phyloP scores from a whole-genome alignment of 2,113 vertebrate species.

The Paramisgurnus dabryanus region DNA sequence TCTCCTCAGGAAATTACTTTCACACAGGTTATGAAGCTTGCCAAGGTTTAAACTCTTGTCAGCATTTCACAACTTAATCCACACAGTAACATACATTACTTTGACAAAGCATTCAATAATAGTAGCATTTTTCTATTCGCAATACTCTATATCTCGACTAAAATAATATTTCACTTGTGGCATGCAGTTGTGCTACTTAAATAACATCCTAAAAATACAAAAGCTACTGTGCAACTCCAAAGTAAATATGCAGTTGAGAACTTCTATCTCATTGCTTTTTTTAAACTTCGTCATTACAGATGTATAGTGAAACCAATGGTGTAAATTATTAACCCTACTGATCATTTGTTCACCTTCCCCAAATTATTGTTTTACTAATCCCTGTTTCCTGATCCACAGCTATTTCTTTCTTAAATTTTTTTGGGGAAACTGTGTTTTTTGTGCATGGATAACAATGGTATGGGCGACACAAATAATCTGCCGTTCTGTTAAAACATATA shows the following conservation, averaged over 20 bases:
- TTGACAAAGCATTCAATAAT: too few relatives aligned
- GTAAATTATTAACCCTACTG: conserved; percentile 47
- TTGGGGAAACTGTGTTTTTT: not conserved
- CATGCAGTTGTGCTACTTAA: not conserved
- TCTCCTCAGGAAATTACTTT: conserved; percentile 67
- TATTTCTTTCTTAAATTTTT: conserved; percentile 1
- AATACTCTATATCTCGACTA: not conserved
- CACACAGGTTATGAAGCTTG: conserved; percentile 54
- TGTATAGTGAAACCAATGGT: conserved; percentile 17
- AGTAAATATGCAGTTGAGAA: not conserved
- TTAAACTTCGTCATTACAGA: conserved; percentile 21
- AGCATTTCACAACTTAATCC: conserved; percentile 4
- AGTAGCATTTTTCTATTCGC: not conserved
- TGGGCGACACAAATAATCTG: conserved; percentile 16
- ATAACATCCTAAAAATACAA: not conserved
- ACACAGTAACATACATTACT: not conserved
- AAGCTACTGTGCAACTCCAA: not conserved
- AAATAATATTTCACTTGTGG: not conserved
- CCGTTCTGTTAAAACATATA: not conserved
- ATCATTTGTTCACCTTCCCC: conserved; percentile 2
- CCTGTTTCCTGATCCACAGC: conserved; percentile 45
- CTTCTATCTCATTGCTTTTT: conserved; percentile 15
- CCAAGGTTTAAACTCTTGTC: conserved; percentile 52
- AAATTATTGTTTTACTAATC: conserved; percentile 47
- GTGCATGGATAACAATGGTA: conserved; percentile 10